Conservation (phyloP, 2,888 invertebrate genomes). For the Zaprionus bogoriensis region DNA sequence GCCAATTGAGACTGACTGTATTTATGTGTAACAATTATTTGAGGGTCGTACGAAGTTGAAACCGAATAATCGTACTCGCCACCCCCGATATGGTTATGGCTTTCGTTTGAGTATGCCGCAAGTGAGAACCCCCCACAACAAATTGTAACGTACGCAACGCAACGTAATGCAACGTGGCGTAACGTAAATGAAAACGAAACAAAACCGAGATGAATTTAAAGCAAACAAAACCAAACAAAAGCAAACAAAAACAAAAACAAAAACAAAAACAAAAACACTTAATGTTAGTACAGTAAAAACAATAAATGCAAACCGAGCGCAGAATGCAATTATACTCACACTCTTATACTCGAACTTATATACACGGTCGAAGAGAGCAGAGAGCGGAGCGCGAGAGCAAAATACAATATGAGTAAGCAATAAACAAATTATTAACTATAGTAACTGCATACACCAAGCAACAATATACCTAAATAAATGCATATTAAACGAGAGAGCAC, state of each 20-base stretch:
- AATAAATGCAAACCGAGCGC: conserved; percentile 27
- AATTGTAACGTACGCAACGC: too few species aligned
- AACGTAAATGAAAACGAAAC: conserved; percentile 28
- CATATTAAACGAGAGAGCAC: conserved; percentile 57
- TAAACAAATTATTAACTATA: conserved; percentile 43
- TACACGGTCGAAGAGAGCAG: conserved; percentile 2
- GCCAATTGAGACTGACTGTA: conserved; percentile 77
- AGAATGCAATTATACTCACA: conserved; percentile 39
- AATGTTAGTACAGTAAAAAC: conserved; percentile 58
- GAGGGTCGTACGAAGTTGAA: conserved; percentile 27
- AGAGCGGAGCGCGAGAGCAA: not conserved
- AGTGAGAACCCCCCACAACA: conserved; percentile 47
- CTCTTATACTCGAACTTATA: conserved; percentile 32
- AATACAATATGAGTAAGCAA: conserved; percentile 55
- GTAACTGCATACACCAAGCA: conserved; percentile 61
- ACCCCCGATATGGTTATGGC: conserved; percentile 50
- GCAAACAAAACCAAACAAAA: conserved; percentile 21
- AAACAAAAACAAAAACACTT: conserved; percentile 31
- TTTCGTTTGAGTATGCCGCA: conserved; percentile 49
- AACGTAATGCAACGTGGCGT: too few species aligned
- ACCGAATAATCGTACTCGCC: conserved; percentile 13
- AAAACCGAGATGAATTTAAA: conserved; percentile 54
- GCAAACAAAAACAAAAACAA: conserved; percentile 23
- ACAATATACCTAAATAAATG: conserved; percentile 58
- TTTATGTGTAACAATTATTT: conserved; percentile 69